These are phyloP conservation scores for Philopedon plagiatum DNA, from an alignment of 2,888 invertebrate species.

Conservation along the genomic window DNA sequence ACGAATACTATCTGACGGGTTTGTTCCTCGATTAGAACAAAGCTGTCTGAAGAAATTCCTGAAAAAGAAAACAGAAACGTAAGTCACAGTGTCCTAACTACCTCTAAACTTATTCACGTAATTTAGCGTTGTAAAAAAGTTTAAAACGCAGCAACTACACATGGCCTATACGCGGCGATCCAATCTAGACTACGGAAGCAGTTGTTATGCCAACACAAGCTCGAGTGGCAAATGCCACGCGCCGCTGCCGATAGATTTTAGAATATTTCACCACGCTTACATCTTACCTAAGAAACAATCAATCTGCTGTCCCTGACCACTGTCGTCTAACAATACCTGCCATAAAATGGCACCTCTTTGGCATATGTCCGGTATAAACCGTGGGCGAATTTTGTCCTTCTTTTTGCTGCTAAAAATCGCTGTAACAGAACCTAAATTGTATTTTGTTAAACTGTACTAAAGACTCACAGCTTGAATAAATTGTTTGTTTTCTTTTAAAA, in stretches of 20 bases:
- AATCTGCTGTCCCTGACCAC: conserved; percentile 76
- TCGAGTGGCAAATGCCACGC: too few species aligned
- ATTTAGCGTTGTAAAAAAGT: too few species aligned
- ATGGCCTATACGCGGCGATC: too few species aligned
- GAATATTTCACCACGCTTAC: too few species aligned
- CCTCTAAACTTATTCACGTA: too few species aligned
- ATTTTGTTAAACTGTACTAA: conserved; percentile 30
- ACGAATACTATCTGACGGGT: conserved; percentile 89
- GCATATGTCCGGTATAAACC: conserved; percentile 80
- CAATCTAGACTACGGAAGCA: too few species aligned
- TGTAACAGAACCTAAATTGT: conserved; percentile 59
- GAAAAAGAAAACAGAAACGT: conserved; percentile 29
- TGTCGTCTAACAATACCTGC: conserved; percentile 83
- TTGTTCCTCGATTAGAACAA: conserved; percentile 89
- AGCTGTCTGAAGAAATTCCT: conserved; percentile 84
- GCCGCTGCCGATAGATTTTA: too few species aligned
- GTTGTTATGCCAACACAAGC: too few species aligned
- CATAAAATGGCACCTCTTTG: conserved; percentile 87
- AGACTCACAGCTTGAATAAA: background rate
- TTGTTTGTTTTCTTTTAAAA: too few species aligned
- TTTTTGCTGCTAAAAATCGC: conserved; percentile 78
- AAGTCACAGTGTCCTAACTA: too few species aligned
- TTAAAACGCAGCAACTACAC: too few species aligned
- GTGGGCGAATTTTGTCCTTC: conserved; percentile 82
- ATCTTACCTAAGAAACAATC: conserved; percentile 83